phyloP scores from a whole-genome alignment of 2,888 invertebrate genomes.

The Noctua fimbriata region DNA sequence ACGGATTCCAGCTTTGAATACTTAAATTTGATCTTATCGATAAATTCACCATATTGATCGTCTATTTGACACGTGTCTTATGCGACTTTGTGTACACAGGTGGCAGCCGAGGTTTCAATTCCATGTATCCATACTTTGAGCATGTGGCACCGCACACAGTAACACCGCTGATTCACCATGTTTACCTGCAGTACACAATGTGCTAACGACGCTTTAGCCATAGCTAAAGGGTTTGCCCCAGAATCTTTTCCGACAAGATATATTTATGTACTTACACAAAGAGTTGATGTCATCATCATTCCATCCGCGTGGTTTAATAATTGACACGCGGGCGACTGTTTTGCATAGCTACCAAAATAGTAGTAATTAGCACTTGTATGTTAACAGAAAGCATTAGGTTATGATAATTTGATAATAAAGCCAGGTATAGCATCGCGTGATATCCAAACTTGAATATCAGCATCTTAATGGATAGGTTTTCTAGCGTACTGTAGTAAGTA shows the following conservation, averaged over 20 bases:
- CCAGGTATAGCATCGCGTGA: constrained; percentile 23
- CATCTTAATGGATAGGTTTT: constrained; percentile 27
- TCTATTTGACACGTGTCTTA: constrained; percentile 40
- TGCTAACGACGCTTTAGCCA: constrained; percentile 67
- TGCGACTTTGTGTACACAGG: constrained; percentile 79
- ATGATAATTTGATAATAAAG: constrained; percentile 50
- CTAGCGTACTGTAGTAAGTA: constrained; percentile 36
- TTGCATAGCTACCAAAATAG: constrained; percentile 51
- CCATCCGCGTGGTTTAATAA: constrained; percentile 39
- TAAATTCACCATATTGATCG: constrained; percentile 44
- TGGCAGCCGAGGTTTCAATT: constrained; percentile 76
- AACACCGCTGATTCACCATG: constrained; percentile 83
- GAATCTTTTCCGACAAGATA: constrained; percentile 63
- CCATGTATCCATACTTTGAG: constrained; percentile 75
- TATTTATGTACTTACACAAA: constrained; percentile 51
- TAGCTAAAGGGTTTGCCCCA: constrained; percentile 71
- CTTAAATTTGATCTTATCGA: constrained; percentile 35
- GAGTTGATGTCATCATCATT: constrained; percentile 65
- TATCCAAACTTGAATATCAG: constrained; percentile 38
- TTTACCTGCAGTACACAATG: constrained; percentile 72
- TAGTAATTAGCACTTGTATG: constrained; percentile 59
- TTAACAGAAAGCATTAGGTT: constrained; percentile 53
- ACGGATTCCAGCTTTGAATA: constrained; percentile 14
- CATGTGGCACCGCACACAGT: constrained; percentile 65
- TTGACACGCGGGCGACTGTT: constrained; percentile 32